These are phyloP conservation scores for Ridgeia piscesae DNA, from an alignment of 1,140 invertebrate species.

Conservation along the genomic window DNA sequence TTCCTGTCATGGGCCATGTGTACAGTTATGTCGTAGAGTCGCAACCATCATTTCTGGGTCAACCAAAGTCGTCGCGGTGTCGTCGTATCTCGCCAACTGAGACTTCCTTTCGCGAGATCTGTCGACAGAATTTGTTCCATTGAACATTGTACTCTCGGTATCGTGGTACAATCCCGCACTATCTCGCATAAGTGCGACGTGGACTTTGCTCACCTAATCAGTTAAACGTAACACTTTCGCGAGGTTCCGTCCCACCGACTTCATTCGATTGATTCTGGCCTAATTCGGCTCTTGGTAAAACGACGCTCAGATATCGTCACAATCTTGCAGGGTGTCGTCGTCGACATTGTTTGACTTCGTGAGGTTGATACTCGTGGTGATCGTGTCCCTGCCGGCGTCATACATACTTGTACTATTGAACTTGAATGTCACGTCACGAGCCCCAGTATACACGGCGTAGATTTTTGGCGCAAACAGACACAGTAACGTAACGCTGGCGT, in stretches of 20 bases:
- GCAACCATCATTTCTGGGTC: background rate
- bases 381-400: background rate
- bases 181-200: background rate
- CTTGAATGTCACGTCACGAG: background rate
- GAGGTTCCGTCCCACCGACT: background rate
- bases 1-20: too few species aligned
- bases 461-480: conserved; percentile 45
- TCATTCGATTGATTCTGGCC: background rate
- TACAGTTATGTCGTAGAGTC: background rate
- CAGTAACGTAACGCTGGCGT: conserved; percentile 38
- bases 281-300: background rate
- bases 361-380: background rate
- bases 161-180: background rate
- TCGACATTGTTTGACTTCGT: background rate
- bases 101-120: background rate
- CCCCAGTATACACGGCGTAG: conserved; percentile 46
- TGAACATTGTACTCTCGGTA: background rate
- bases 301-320: background rate
- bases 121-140: background rate
- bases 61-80: background rate
- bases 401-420: background rate
- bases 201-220: background rate
- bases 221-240: background rate
- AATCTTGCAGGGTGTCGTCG: background rate
- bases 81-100: background rate